Conservation (phyloP, 2,888 invertebrate species). For the Cabera pusaria region DNA sequence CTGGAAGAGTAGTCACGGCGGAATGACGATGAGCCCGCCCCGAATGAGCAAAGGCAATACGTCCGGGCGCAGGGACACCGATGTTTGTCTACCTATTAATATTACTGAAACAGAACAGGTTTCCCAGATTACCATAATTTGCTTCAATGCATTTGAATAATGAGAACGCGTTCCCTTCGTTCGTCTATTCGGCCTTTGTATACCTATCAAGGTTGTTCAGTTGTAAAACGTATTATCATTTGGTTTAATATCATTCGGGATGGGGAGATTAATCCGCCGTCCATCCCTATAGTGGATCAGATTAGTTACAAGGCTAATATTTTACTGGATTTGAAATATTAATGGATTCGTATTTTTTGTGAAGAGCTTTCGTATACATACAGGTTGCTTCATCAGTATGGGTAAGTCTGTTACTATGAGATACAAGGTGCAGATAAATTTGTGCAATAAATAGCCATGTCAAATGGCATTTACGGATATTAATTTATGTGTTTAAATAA, state of each 20-base stretch:
- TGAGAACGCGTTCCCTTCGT: constrained; percentile 73
- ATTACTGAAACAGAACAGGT: constrained; percentile 81
- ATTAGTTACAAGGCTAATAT: constrained; percentile 14
- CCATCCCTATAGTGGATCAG: constrained; percentile 30
- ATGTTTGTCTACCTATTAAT: constrained; percentile 75
- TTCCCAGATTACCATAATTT: constrained; percentile 82
- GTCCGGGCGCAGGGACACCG: constrained; percentile 41
- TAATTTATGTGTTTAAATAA: too few species aligned
- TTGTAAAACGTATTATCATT: constrained; percentile 64
- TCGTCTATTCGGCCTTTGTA: constrained; percentile 55
- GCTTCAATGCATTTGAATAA: constrained; percentile 83
- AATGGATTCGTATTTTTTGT: not conserved
- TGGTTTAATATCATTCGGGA: constrained; percentile 44
- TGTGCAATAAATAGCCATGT: too few species aligned
- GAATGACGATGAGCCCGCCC: constrained; percentile 34
- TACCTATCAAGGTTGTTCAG: constrained; percentile 64
- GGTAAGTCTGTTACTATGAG: too few species aligned
- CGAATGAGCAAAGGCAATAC: constrained; percentile 46
- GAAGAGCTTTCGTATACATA: not conserved
- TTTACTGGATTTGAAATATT: too few species aligned
- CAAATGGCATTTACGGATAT: too few species aligned
- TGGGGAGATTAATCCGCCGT: constrained; percentile 38
- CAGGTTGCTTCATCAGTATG: too few species aligned
- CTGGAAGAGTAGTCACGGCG: constrained; percentile 30
- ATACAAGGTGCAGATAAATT: too few species aligned